These are phyloP conservation scores for Babylonia areolata DNA, from an alignment of 1,140 invertebrate genomes.

Conservation along the genomic window DNA sequence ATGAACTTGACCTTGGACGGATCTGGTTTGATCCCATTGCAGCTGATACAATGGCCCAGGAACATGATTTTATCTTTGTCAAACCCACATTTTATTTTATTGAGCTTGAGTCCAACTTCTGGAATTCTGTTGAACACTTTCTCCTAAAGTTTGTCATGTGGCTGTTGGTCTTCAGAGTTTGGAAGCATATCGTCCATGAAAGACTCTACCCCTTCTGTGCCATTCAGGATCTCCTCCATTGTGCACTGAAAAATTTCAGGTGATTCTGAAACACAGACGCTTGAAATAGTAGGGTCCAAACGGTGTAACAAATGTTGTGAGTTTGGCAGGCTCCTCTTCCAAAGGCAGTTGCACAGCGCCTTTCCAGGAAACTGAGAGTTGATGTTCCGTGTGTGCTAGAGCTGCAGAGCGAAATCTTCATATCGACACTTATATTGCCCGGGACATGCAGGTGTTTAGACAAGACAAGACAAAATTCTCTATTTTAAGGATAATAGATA, in stretches of 20 bases:
- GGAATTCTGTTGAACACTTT: slow-evolving; percentile 55
- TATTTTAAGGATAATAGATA: no score
- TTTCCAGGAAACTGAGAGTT: no score
- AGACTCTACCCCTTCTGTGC: not conserved
- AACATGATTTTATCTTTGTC: slow-evolving; percentile 25
- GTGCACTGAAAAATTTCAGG: slow-evolving; percentile 50
- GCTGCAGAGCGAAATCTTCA: no score
- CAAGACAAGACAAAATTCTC: no score
- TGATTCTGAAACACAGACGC: slow-evolving; percentile 75
- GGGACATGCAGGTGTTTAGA: no score
- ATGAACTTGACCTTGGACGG: slow-evolving; percentile 62
- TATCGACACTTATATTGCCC: no score
- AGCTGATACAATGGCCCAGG: slow-evolving; percentile 40
- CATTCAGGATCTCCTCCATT: slow-evolving; percentile 46
- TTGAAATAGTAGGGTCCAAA: slow-evolving; percentile 73
- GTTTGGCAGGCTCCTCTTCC: slow-evolving; percentile 15
- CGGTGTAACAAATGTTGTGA: slow-evolving; percentile 44
- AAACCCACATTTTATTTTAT: slow-evolving; percentile 72
- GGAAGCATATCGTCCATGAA: slow-evolving; percentile 63
- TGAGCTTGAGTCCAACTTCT: slow-evolving; percentile 61
- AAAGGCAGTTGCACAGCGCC: no score
- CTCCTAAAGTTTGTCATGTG: slow-evolving; percentile 53
- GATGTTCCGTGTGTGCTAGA: no score
- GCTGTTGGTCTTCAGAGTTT: slow-evolving; percentile 44
- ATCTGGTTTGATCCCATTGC: slow-evolving; percentile 56